Evolutionary conservation across 1,140 invertebrate species (phyloP), one percentile per base, ranked within the genome.

Genomic region (Brachionus rubens): DNA sequence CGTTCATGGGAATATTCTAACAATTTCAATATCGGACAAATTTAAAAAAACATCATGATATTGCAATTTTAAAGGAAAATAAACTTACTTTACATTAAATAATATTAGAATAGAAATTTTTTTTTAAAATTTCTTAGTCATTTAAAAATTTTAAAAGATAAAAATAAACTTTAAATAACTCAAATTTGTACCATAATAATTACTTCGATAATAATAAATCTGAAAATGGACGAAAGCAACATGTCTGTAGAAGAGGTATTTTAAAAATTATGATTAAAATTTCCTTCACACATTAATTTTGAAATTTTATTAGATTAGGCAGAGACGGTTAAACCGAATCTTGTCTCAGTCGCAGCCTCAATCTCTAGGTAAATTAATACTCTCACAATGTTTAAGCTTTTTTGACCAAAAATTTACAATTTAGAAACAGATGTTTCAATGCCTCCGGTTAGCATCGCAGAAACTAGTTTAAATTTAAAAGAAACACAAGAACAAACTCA

Each of bases 81-180:
- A n/a, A n/a, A n/a, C n/a, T n/a, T n/a, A n/a, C n/a, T n/a, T n/a
- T n/a, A n/a, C n/a, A n/a, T n/a, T n/a, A n/a, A n/a, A n/a, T n/a
- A n/a, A n/a, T n/a, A n/a, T n/a, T n/a, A n/a, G n/a, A n/a, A n/a
- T n/a, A n/a, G n/a, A n/a, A n/a, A n/a, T n/a, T n/a, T n/a, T n/a
- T n/a, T 59, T 59, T 59, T 59, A 59, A 59, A 36, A 59, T 59
- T 59, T 59, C 54, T 59, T 59, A 59, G 54, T 59, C 54, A 59
- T 59, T 59, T 36, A 59, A 54, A 28, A 59, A 36, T 59, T 59
- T 28, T 28, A 30, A n/a, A 59, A 59, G 16, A 16, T 59, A 28
- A 59, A 33, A 36, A 4, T 30, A 54, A 26, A 3, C 36, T 33
- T 59, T 19, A 36, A 33, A 33, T n/a, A 9, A 59, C 33, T 36